Conservation (phyloP, 1,140 invertebrate species). For the Hycleus cichorii region DNA sequence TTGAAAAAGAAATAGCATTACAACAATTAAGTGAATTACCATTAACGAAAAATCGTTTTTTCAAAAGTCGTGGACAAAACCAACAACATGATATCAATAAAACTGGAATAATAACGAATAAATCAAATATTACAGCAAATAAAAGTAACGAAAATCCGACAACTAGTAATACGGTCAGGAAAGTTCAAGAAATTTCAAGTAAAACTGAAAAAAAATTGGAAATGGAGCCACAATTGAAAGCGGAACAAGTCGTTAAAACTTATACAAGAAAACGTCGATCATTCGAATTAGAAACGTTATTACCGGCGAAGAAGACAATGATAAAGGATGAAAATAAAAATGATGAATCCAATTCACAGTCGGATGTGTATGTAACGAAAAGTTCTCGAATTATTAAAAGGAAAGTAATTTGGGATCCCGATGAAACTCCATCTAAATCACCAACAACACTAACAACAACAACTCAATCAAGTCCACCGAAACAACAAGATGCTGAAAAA, state of each 20-base stretch:
- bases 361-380: constrained; percentile 38
- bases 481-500: background rate
- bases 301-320: constrained; percentile 17
- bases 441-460: constrained; percentile 1
- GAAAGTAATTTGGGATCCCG: constrained; percentile 62
- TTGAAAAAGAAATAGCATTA: constrained; percentile 31
- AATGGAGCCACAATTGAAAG: constrained; percentile 19
- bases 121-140: background rate
- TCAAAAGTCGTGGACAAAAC: constrained; percentile 1
- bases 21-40: constrained; percentile 37
- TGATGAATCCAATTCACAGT: constrained; percentile 9
- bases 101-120: background rate
- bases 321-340: constrained; percentile 1
- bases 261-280: constrained; percentile 37
- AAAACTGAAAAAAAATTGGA: constrained; percentile 5
- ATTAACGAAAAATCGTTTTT: constrained; percentile 7
- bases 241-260: constrained; percentile 32
- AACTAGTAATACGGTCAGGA: background rate
- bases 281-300: constrained; percentile 15
- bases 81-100: background rate
- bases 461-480: background rate
- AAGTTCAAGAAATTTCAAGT: background rate
- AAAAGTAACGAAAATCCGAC: background rate
- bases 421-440: constrained; percentile 42
- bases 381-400: constrained; percentile 55